Evolutionary conservation across 2,113 vertebrate genomes (phyloP), one percentile per base, ranked within the genome.

Genomic region (Notothenia rossii): DNA sequence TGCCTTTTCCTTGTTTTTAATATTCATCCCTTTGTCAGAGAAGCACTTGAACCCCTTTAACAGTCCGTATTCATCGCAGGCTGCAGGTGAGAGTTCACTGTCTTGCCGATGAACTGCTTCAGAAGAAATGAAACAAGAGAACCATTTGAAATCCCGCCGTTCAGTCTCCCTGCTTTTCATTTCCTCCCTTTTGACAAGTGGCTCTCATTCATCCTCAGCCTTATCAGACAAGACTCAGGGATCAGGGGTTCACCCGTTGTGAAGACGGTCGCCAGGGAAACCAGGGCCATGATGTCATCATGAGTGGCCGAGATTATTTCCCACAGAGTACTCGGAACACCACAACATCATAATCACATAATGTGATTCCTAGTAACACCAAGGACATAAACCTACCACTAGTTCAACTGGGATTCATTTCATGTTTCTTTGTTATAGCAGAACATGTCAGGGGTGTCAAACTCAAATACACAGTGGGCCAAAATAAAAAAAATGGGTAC

Each of bases 141-240:
- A 61, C 5, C 51, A 15, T 86, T 66, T 67, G 56, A 22, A 29
- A 53, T 74, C 46, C 33, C 2, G 18, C 22, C 49, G 0, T 66
- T 83, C 17, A n/a, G 22, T 48, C 71, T 46, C 17, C 69, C 18
- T 5, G 66, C 77, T 74, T 79, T 82, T 85, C 62, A 76, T 86
- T 82, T 86, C 75, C 69, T 81, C 14, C 66, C 54, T 40, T 77
- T 77, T 46, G 71, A 81, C 75, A 72, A 85, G 77, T 67, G 75
- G 18, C 72, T 86, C 79, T 87, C 59, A 3, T 72, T 80, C 85
- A 68, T 63, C 50, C 63, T 71, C 84, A 20, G 22, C 10, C 36
- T 53, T 56, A 81, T 85, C 84, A 72, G 79, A 76, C 81, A 49
- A 77, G 71, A 61, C 60, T 17, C 61, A 0, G 77, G 65, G 85